Evolutionary conservation across 2,888 invertebrate genomes (phyloP).

Genomic region (Cerastis rubricosa): DNA sequence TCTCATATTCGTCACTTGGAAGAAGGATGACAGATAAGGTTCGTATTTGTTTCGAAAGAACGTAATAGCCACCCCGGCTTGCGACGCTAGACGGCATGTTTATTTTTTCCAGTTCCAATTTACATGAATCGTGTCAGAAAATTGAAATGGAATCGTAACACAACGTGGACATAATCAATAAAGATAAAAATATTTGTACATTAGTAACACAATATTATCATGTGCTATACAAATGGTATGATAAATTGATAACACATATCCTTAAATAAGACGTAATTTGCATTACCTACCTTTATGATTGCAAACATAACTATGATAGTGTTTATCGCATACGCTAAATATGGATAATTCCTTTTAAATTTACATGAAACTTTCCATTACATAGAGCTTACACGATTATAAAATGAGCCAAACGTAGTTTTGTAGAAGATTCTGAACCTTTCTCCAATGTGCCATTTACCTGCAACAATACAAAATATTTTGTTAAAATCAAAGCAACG

Average conservation of each 20-base stretch:
- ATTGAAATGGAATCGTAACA: slow-evolving; percentile 41
- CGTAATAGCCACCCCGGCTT: slow-evolving; percentile 44
- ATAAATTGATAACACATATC: slow-evolving; percentile 47
- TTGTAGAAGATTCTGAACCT: not conserved
- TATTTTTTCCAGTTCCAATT: slow-evolving; percentile 57
- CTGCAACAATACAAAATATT: slow-evolving; percentile 71
- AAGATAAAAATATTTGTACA: slow-evolving; percentile 33
- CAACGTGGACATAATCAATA: slow-evolving; percentile 21
- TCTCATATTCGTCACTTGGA: slow-evolving; percentile 51
- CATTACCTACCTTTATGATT: slow-evolving; percentile 36
- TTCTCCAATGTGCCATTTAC: slow-evolving; percentile 58
- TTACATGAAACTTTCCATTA: slow-evolving; percentile 40
- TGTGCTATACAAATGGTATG: slow-evolving; percentile 26
- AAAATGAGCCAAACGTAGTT: slow-evolving; percentile 72
- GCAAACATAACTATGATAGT: slow-evolving; percentile 19
- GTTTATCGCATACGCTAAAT: slow-evolving; percentile 32
- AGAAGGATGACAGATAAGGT: slow-evolving; percentile 35
- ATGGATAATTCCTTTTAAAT: slow-evolving; percentile 16
- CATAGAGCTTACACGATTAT: slow-evolving; percentile 22
- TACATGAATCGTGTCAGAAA: slow-evolving; percentile 35
- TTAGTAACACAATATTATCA: slow-evolving; percentile 22
- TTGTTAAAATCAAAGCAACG: slow-evolving; percentile 33
- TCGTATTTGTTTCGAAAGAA: slow-evolving; percentile 28
- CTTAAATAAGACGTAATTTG: slow-evolving; percentile 44
- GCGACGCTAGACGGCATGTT: slow-evolving; percentile 44